A percentile compares a stretch with the other conserved stretches of the same genome.
Conservation (phyloP, 2,888 invertebrate genomes). For the Monoplex corrugatus region DNA sequence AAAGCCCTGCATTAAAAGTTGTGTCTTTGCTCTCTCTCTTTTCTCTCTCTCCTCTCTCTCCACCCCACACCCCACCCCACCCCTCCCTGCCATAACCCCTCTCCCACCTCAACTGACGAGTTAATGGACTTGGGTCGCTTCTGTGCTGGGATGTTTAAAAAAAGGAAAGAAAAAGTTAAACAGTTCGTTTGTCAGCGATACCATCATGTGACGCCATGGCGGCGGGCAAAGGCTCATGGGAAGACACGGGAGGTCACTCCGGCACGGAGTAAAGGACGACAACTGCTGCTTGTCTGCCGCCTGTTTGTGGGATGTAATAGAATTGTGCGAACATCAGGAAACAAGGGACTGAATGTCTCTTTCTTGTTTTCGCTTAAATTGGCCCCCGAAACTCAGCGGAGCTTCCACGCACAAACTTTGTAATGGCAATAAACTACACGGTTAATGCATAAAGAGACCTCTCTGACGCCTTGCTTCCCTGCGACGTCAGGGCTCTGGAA, state of each 20-base stretch:
- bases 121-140: slow-evolving; percentile 5
- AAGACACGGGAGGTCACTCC: slow-evolving; percentile 22
- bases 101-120: too few species aligned
- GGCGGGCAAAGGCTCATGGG: slow-evolving; percentile 14
- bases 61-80: not conserved
- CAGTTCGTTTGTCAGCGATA: not conserved
- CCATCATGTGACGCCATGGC: not conserved
- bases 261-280: not conserved
- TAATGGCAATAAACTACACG: too few species aligned
- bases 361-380: not conserved
- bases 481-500: too few species aligned
- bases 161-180: not conserved
- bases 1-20: not conserved
- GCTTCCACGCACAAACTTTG: too few species aligned
- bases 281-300: not conserved
- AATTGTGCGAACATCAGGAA: not conserved
- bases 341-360: not conserved
- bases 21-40: too few species aligned
- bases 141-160: not conserved
- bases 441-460: too few species aligned
- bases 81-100: too few species aligned
- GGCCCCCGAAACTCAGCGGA: too few species aligned
- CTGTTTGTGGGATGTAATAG: not conserved
- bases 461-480: too few species aligned
- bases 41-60: too few species aligned